Evolutionary conservation across 2,113 vertebrate species (phyloP), one percentile per base, ranked within the genome.

Genomic region (Anthoscopus minutus): DNA sequence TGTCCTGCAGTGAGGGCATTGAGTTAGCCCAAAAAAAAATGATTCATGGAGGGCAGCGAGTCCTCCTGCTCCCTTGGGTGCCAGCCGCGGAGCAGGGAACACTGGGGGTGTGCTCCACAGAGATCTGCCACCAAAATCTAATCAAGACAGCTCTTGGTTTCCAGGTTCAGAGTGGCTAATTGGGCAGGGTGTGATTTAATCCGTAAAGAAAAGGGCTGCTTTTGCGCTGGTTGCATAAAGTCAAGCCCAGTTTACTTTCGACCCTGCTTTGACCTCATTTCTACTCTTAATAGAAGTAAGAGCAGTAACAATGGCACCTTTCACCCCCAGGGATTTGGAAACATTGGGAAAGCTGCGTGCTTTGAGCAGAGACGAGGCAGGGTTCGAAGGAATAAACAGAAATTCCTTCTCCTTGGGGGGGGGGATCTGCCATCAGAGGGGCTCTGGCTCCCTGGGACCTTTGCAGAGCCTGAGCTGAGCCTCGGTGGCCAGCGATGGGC

Each of bases 1-100:
- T 4, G 4, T 40, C 28, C 60, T 31, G 11, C 2, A 13, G 44
- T 7, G 31, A 79, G 33, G 11, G 23, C 21, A 37, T 6, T 15
- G 30, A 20, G 14, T 21, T 4, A 1, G 28, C 21, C 16, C 40
- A 57, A 48, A 19, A 13, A 20, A 44, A 54, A 22, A 4, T 1
- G 3, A 7, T 27, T 27, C 5, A 4, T 7, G 19, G 35, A 48
- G 60, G 20, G 23, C 50, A 53, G 44, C 0, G 0, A 69, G 40
- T 35, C 12, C 58, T 89, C 8, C 48, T 79, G 64, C 33, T 38
- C 9, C 77, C 40, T 38, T 10, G 11, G 45, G 21, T 33, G 0
- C 6, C 77, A 50, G 76, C 47, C n/a, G 1, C 0, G 40, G 21
- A 2, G 5, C 37, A 21, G 13, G 1, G 11, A 37, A 8, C 14